phyloP scores from a whole-genome alignment of 2,888 invertebrate species.

The Andrena fulva region DNA sequence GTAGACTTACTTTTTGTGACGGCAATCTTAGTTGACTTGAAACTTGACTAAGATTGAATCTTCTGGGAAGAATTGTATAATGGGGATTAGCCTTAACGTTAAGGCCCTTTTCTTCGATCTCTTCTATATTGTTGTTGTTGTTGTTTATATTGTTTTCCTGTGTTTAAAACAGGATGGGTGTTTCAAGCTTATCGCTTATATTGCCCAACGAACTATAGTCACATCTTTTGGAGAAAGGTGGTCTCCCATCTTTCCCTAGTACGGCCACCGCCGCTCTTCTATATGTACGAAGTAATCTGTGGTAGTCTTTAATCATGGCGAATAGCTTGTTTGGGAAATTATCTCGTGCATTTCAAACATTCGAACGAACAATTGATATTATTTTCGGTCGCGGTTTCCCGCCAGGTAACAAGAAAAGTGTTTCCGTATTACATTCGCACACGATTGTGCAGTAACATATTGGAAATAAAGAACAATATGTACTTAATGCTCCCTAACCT shows the following conservation, averaged over 20 bases:
- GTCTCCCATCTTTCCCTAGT: too few relatives aligned
- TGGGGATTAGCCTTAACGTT: conserved; percentile 8
- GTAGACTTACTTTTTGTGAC: not conserved
- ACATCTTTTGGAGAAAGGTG: too few relatives aligned
- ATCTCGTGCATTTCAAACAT: conserved; percentile 82
- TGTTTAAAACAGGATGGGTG: too few relatives aligned
- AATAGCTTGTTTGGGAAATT: conserved; percentile 80
- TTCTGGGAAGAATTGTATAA: not conserved
- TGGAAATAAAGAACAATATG: not conserved
- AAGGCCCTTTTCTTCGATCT: not conserved
- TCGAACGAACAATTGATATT: conserved; percentile 83
- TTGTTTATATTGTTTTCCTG: too few relatives aligned
- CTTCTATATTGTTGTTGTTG: not conserved
- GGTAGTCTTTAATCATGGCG: conserved; percentile 77
- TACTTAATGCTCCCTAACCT: conserved; percentile 36
- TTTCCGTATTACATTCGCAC: not conserved
- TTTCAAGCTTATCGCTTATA: too few relatives aligned
- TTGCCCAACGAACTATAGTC: too few relatives aligned
- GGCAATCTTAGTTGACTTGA: not conserved
- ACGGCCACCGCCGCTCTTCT: not conserved
- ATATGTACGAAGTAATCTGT: not conserved
- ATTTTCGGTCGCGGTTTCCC: conserved; percentile 84
- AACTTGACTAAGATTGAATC: not conserved
- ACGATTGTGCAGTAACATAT: not conserved
- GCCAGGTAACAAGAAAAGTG: conserved; percentile 83